phyloP scores from a whole-genome alignment of 30 jellyfish, hydroid and myxozoan species.

The Cassiopea andromeda region DNA sequence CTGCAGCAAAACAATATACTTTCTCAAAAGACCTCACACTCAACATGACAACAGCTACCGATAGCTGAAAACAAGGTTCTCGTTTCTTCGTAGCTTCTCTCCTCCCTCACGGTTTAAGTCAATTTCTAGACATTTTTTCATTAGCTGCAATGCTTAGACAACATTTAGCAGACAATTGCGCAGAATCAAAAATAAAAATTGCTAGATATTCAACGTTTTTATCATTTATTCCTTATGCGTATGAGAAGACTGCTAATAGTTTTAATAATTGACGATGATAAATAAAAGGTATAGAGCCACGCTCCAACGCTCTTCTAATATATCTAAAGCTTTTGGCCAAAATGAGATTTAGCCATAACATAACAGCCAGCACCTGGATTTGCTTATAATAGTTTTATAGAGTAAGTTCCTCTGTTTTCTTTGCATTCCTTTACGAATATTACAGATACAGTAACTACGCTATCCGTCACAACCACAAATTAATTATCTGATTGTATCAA shows the following conservation, averaged over 20 bases:
- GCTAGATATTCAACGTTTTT: background rate
- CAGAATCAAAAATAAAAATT: background rate
- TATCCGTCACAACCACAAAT: background rate
- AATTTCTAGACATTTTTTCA: too few relatives aligned
- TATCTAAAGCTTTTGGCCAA: background rate
- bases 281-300: background rate
- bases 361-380: conserved; percentile 1
- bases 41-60: too few relatives aligned
- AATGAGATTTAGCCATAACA: background rate
- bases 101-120: too few relatives aligned
- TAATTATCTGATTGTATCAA: background rate
- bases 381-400: background rate
- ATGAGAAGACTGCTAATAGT: background rate
- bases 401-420: background rate
- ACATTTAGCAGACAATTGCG: background rate
- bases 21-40: too few relatives aligned
- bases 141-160: too few relatives aligned
- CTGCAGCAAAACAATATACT: too few relatives aligned
- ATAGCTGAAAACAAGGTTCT: too few relatives aligned
- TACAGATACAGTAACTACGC: background rate
- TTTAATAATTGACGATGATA: background rate
- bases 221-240: background rate
- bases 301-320: background rate
- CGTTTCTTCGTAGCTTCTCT: too few relatives aligned
- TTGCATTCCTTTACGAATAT: background rate